Base-by-base conservation (phyloP, 2,888 invertebrate species). In the Watsonalla cultraria region DNA sequence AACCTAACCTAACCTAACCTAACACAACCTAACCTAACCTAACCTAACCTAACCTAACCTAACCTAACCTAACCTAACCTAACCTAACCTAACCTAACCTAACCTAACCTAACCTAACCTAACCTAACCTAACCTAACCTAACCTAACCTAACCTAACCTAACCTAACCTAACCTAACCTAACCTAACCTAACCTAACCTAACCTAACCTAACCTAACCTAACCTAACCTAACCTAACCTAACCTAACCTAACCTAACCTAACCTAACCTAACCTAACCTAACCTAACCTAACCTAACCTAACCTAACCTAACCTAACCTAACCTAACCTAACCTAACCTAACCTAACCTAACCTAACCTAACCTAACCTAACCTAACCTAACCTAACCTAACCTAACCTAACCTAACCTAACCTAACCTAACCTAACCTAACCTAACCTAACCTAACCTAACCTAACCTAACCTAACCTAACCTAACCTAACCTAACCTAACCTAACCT, bases 391-490 rank as follows among this genome's bases (percentile, higher is more conserved):
- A 60, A 52, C 52, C 54, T 54, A 54, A 53, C 59, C 54, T 52
- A 56, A 56, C 54, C 54, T 51, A 54, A 54, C 56, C 54, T 51
- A 54, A 56, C 52, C 47, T 51, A 54, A 55, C 51, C 51, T 53
- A 58, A 58, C 52, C 55, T 50, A 57, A 57, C 59, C 57, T 52
- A 58, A 54, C 55, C 52, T 53, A 58, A 56, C 51, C 61, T 53
- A 59, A 57, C 58, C 61, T 59, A 55, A 59, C 61, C 61, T 61
- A 61, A 60, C 62, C 59, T 58, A 60, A 58, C 61, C 59, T 58
- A 61, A 61, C 61, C 61, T 61, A 59, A 62, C 59, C 61, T 62
- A 59, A 62, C 61, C 61, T 59, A 58, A 59, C 61, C 59, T 59
- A 62, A 62, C 61, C 61, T 61, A 56, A 59, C 59, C 61, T 61